These are phyloP conservation scores for Microcebus ravelobensis DNA, from an alignment of 2,113 vertebrate species.

Conservation along the genomic window DNA sequence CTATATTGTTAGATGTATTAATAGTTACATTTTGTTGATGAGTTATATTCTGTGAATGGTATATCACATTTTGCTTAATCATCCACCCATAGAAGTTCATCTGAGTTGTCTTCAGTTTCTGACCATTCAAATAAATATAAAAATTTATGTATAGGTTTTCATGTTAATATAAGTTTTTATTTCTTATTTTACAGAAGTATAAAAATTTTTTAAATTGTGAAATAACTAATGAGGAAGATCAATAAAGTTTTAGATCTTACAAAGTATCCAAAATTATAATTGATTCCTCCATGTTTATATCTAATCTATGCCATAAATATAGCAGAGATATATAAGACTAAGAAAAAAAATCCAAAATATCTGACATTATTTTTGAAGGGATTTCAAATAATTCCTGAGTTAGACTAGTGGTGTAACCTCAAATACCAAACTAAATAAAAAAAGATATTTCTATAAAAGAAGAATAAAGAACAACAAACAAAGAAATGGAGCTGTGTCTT, in stretches of 20 bases:
- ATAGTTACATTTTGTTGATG: background rate
- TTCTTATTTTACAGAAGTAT: background rate
- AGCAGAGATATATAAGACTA: background rate
- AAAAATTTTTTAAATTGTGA: background rate
- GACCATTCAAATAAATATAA: background rate
- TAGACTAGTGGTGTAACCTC: background rate
- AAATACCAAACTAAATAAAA: background rate
- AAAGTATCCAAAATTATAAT: background rate
- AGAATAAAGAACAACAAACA: background rate
- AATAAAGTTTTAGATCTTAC: background rate
- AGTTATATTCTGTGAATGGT: background rate
- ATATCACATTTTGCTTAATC: background rate
- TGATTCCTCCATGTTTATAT: background rate
- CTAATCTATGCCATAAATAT: background rate
- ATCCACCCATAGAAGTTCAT: background rate
- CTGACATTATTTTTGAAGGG: background rate
- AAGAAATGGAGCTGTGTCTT: background rate
- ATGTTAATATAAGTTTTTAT: background rate
- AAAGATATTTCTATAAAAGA: background rate
- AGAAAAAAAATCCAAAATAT: background rate
- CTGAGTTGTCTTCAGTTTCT: background rate
- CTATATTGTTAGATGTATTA: background rate
- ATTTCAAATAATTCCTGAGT: background rate
- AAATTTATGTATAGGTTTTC: background rate
- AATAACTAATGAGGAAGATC: background rate